A percentile compares a stretch with the other conserved stretches of the same genome.
phyloP scores from a whole-genome alignment of 2,113 vertebrate species.

The Epinephelus fuscoguttatus region DNA sequence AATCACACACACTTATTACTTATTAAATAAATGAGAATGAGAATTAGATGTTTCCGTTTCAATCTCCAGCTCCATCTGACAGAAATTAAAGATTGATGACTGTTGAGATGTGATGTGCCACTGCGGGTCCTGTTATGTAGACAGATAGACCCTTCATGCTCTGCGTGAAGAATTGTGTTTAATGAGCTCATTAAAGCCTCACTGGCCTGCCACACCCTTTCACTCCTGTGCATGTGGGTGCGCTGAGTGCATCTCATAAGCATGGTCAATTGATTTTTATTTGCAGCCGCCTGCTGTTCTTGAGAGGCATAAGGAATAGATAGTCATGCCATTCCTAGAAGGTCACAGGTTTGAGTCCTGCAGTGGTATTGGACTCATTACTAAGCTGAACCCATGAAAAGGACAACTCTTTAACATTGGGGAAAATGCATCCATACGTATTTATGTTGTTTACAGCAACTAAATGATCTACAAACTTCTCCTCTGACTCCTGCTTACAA shows the following conservation, averaged over 20 bases:
- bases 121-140: not conserved
- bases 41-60: not conserved
- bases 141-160: conserved; percentile 21
- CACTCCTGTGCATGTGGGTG: not conserved
- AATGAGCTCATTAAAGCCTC: conserved; percentile 60
- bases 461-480: no score
- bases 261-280: conserved; percentile 19
- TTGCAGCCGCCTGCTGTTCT: not conserved
- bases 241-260: not conserved
- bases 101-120: not conserved
- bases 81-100: not conserved
- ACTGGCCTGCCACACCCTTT: not conserved
- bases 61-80: not conserved
- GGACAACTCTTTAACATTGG: not conserved
- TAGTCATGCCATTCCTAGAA: not conserved
- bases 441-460: not conserved
- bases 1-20: not conserved
- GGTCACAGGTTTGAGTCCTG: conserved; percentile 29
- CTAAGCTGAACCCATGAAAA: not conserved
- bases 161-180: conserved; percentile 38
- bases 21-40: not conserved
- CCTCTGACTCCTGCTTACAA: no score
- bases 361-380: not conserved
- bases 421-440: not conserved
- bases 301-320: not conserved